A percentile compares a stretch with the other conserved stretches of the same genome.
phyloP scores from a whole-genome alignment of 2,113 vertebrate species.

The Hippocampus mohnikei region DNA sequence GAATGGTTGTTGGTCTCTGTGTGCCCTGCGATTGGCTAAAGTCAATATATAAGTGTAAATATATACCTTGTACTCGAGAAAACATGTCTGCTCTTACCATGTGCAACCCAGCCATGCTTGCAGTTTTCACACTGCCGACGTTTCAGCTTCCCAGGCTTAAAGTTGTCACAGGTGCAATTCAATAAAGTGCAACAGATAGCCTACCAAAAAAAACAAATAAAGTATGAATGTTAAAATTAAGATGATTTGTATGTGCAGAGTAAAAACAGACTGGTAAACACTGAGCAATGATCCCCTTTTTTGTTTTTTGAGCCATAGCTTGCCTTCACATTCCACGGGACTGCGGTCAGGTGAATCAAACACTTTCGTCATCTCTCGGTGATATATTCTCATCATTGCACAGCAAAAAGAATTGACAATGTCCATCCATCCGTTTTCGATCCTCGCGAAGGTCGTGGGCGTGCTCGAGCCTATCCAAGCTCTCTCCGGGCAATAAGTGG shows the following conservation, averaged over 20 bases:
- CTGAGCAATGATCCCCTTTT: not conserved
- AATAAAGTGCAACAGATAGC: conserved; percentile 91
- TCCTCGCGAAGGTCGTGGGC: too few species aligned
- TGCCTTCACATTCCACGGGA: conserved; percentile 26
- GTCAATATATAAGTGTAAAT: not conserved
- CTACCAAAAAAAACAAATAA: conserved; percentile 63
- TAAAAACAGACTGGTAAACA: not conserved
- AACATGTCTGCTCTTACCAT: conserved; percentile 75
- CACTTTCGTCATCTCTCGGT: not conserved
- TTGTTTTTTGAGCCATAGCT: not conserved
- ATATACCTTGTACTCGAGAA: not conserved
- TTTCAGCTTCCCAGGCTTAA: conserved; percentile 92
- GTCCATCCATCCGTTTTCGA: too few species aligned
- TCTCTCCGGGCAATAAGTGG: too few species aligned
- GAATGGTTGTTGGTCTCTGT: too few species aligned
- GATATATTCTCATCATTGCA: not conserved
- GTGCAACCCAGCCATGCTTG: conserved; percentile 96
- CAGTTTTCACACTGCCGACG: conserved; percentile 92
- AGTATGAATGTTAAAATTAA: not conserved
- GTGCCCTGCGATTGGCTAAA: too few species aligned
- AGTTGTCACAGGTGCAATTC: conserved; percentile 91
- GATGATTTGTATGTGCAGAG: not conserved
- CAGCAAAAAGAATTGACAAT: not conserved
- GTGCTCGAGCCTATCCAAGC: not conserved
- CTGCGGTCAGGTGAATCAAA: conserved; percentile 25